Evolutionary conservation across 2,888 invertebrate species (phyloP), one percentile per base, ranked within the genome.

Genomic region (Leucozona laternaria): DNA sequence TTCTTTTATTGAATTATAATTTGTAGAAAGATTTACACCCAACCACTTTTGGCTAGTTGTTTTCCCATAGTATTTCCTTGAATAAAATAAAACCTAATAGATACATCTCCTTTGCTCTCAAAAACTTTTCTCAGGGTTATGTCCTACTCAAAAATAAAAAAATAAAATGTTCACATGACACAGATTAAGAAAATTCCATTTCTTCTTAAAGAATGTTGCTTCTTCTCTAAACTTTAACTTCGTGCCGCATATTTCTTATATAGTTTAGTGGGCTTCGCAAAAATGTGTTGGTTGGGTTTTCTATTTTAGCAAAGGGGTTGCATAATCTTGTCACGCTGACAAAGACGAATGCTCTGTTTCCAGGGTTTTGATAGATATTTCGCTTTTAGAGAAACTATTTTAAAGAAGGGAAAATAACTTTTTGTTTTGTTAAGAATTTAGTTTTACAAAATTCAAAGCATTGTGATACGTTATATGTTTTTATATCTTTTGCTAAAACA

Each of bases 281-380:
- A 48, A 66, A 48, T 48, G 45, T 66, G n/a, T n/a, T n/a, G n/a
- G n/a, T 66, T 17, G 48, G 20, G 2, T 48, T 66, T 66, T 66
- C 20, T 66, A 20, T 48, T 43, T 43, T 20, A 20, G 31, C 20
- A 31, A 28, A 20, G 25, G 17, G n/a, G n/a, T 48, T n/a, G n/a
- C n/a, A 31, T 31, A 34, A 48, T 31, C 66, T 28, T 66, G 66
- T 66, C 48, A 66, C 13, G 13, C 25, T 66, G 66, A 48, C 66
- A 66, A 48, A 66, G 66, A 66, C 66, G 66, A 66, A 66, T 66
- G 31, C 31, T 66, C 7, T 28, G 45, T 48, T 64, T 64, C 17
- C 31, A 17, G 28, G 13, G 20, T 2, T 25, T 45, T 64, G 43
- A 64, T 62, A 62, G 62, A 62, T 64, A n/a, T 13, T 48, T 28